Base-by-base conservation (phyloP, 2,888 invertebrate genomes). In the Drosophila pseudotakahashii region DNA sequence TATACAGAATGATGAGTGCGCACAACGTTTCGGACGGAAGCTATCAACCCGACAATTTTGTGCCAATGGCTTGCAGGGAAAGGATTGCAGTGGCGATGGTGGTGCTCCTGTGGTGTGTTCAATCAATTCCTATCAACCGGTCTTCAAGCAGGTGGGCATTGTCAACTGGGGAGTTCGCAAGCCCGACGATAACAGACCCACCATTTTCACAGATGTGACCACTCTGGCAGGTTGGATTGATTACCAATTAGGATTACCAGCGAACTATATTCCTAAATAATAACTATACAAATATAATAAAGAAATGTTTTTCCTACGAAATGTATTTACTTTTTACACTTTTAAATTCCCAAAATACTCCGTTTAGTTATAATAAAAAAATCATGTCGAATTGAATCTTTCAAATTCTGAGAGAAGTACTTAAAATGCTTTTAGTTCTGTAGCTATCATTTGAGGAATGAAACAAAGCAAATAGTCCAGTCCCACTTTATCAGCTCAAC, bases 1-100 rank as follows among this genome's bases (percentile, higher is more conserved):
- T 19, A 6, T 16, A 16, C 0, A 3, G 1, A 13, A 2, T 2
- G 7, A 3, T 3, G 0, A 3, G 7, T 48, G 48, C 7, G 4
- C 1, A 2, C 10, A 1, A 3, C 2, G 1, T 3, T 10, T 32
- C 0, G 3, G 7, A 0, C 7, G 14, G 3, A 1, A 6, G 0
- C 0, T 11, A 16, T 2, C 16, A 2, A 3, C 0, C 32, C 11
- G 2, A 3, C 7, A 34, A 13, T 3, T 48, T 11, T 48, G 48
- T 48, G 48, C 3, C 16, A 0, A 0, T 2, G 32, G 16, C 3
- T 19, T 48, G 11, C 14, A 13, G 19, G 48, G 13, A 3, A 48
- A 7, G 7, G 34, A 34, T 13, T 19, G 16, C 48, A 19, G 3
- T 16, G 48, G 48, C 16, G 48, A 48, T 7, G 34, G 34, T 3